A percentile compares a stretch with the other conserved stretches of the same genome.
These are phyloP conservation scores for Heliconius himera DNA, from an alignment of 1,140 invertebrate genomes.

Conservation along the genomic window DNA sequence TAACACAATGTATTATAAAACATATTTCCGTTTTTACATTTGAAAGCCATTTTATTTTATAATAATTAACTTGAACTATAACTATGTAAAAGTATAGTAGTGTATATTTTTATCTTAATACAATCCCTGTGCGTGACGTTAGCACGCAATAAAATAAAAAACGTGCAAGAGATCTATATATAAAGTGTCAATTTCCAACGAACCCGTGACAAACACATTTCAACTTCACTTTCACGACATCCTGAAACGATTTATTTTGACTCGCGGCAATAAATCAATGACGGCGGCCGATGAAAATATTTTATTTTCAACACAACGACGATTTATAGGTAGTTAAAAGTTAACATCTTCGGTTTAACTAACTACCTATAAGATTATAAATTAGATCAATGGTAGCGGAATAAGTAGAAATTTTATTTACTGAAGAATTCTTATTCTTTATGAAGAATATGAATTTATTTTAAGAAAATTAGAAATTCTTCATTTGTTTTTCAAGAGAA, in stretches of 20 bases:
- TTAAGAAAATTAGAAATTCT: background rate
- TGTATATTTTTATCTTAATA: background rate
- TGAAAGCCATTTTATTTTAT: background rate
- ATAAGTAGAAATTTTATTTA: background rate
- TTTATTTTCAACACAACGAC: conserved; percentile 46
- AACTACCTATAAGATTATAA: background rate
- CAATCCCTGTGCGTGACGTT: background rate
- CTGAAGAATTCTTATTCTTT: background rate
- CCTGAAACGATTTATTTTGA: conserved; percentile 59
- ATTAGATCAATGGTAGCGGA: background rate
- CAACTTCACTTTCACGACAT: conserved; percentile 48
- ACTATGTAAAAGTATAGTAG: background rate
- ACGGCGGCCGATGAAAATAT: conserved; percentile 53
- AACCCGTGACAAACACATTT: conserved; percentile 38
- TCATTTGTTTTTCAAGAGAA: background rate
- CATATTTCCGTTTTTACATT: background rate
- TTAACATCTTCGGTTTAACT: conserved; percentile 18
- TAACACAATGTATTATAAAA: conserved; percentile 22
- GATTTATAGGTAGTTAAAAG: conserved; percentile 31
- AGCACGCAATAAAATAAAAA: conserved; percentile 15
- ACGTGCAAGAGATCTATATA: conserved; percentile 12
- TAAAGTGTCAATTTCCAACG: conserved; percentile 29
- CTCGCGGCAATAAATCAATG: conserved; percentile 52
- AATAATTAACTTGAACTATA: background rate
- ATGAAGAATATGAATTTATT: no score